Evolutionary conservation across 2,113 vertebrate species (phyloP).

Genomic region (Argyrosomus japonicus): DNA sequence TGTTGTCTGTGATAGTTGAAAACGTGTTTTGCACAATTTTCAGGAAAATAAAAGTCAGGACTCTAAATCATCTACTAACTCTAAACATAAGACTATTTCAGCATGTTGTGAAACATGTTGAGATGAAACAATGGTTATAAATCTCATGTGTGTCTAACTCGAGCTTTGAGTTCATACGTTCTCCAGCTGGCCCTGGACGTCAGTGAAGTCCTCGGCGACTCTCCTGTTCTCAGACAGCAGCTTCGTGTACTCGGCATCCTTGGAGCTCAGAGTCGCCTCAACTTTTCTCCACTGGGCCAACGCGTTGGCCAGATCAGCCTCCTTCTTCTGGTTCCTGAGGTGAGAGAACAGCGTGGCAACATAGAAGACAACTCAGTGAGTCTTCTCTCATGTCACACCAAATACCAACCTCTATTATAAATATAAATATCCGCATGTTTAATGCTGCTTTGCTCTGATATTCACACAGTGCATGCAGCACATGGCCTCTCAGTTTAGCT

Average conservation of each 20-base stretch:
- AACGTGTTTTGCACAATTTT: neutral
- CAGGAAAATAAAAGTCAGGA: neutral
- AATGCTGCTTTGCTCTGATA: too few relatives aligned
- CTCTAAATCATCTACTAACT: too few relatives aligned
- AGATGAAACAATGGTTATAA: too few relatives aligned
- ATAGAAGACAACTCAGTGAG: neutral
- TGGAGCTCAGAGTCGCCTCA: conserved; percentile 79
- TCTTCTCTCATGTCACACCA: neutral
- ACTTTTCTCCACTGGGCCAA: conserved; percentile 79
- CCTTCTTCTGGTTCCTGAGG: conserved; percentile 86
- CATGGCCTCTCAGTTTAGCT: neutral
- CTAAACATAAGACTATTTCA: too few relatives aligned
- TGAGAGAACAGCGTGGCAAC: neutral
- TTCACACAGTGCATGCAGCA: too few relatives aligned
- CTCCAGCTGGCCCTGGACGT: conserved; percentile 79
- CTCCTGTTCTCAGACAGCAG: conserved; percentile 77
- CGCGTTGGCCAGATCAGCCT: conserved; percentile 79
- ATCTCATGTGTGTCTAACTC: too few relatives aligned
- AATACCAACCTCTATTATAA: neutral
- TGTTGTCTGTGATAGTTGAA: neutral
- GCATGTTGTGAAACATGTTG: too few relatives aligned
- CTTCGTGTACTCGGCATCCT: conserved; percentile 82
- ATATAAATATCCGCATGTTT: neutral
- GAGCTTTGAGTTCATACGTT: conserved; percentile 74
- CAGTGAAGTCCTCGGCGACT: conserved; percentile 73